A percentile compares a stretch with the other conserved stretches of the same genome.
These are phyloP conservation scores for Australoheros facetus DNA, from an alignment of 2,797 vertebrate species.

Conservation along the genomic window DNA sequence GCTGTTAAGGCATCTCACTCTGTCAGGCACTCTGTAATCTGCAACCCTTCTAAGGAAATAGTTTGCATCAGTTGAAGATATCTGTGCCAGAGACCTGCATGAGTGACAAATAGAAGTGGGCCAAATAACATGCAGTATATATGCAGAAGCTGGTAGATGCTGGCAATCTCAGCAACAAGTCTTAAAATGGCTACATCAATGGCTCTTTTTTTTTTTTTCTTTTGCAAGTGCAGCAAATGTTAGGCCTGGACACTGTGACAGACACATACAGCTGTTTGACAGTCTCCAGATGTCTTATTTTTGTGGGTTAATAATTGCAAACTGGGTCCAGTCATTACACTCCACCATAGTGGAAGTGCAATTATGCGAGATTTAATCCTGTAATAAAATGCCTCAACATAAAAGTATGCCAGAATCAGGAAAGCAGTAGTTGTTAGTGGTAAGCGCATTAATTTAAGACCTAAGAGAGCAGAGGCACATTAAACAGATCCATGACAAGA, in stretches of 20 bases:
- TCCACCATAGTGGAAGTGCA: not conserved
- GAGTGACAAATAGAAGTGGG: conserved; percentile 37
- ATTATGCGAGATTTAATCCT: not conserved
- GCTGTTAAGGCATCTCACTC: conserved; percentile 30
- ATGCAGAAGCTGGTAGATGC: conserved; percentile 10
- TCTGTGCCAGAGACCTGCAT: conserved; percentile 10
- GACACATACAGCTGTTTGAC: conserved; percentile 16
- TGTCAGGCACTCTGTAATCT: conserved; percentile 27
- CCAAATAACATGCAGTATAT: conserved; percentile 10
- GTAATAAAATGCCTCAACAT: conserved; percentile 31
- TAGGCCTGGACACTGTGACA: not conserved
- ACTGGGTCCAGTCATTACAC: not conserved
- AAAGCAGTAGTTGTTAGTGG: conserved; percentile 38
- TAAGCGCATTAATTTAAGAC: conserved; percentile 52
- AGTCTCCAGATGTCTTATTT: not conserved
- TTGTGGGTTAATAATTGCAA: conserved; percentile 24
- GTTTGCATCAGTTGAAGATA: conserved; percentile 30
- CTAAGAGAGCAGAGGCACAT: conserved; percentile 59
- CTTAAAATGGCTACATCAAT: not conserved
- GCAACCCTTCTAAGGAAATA: conserved; percentile 53
- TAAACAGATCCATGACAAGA: conserved; percentile 78
- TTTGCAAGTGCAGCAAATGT: conserved; percentile 23
- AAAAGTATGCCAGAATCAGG: conserved; percentile 32
- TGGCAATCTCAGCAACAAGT: not conserved
- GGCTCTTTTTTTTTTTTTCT: not conserved